Conservation (phyloP, 2,113 vertebrate genomes). For the Centrocercus urophasianus region DNA sequence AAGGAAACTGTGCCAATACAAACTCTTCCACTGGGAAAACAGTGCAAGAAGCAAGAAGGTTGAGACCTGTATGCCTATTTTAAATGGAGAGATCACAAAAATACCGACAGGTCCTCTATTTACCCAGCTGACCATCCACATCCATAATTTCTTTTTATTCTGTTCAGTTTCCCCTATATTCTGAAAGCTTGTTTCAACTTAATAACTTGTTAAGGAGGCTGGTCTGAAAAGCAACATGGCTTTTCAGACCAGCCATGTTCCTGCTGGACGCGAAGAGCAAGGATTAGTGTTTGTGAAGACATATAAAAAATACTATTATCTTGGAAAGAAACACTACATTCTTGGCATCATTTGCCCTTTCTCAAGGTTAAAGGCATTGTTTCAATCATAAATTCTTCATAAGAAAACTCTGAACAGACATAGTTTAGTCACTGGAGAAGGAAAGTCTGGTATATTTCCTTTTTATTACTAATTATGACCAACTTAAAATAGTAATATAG, state of each 20-base stretch:
- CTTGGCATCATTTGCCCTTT: rapidly evolving
- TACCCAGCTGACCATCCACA: not conserved
- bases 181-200: not conserved
- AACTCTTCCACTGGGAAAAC: not conserved
- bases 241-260: not conserved
- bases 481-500: not conserved
- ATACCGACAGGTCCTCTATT: not conserved
- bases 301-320: not conserved
- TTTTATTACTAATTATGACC: not conserved
- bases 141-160: not conserved
- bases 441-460: not conserved
- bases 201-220: not conserved
- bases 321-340: not conserved
- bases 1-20: not conserved
- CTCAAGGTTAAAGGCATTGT: not conserved
- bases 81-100: not conserved
- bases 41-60: not conserved
- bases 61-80: not conserved
- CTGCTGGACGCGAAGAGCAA: not conserved
- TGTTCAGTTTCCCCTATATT: not conserved
- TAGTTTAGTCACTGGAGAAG: not conserved
- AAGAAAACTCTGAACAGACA: not conserved
- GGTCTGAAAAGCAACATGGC: no score
- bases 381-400: not conserved
- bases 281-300: not conserved